Evolutionary conservation across 2,797 vertebrate species (phyloP), one percentile per base, ranked within the genome.

Genomic region (Linurgus olivaceus): DNA sequence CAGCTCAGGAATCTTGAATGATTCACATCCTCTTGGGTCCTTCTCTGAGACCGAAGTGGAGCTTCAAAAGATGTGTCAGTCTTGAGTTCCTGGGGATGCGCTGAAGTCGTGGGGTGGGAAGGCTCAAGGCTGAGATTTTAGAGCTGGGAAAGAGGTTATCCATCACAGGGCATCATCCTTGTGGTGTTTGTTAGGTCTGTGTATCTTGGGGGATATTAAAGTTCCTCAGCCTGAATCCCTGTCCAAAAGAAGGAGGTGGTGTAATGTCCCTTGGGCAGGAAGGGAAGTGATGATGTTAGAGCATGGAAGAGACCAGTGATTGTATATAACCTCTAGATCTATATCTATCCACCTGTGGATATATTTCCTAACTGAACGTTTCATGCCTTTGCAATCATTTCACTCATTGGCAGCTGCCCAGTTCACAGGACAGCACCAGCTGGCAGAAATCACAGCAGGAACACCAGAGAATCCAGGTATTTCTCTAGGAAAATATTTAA

Each of bases 121-220:
- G 5, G 11, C 21, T 85, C 9, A 5, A 0, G 1, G 21, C 1
- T 63, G 51, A 9, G 18, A 11, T 40, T 67, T 82, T 21, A 70
- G 63, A 59, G 50, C 1, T 42, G 23, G 45, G 14, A 77, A 45
- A 31, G 9, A 23, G 5, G 11, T 15, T 65, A 18, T 63, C 17
- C 38, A 10, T 17, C 67, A 10, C 17, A 62, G 55, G 6, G 10
- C 33, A 9, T 31, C 83, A 71, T 31, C 44, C 4, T 25, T 33
- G 23, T 1, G 2, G 7, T 1, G 2, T 57, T 50, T 1, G 1
- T 50, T 35, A 33, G 9, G 26, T 79, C 55, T 48, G 2, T 2
- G 1, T 67, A 3, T 21, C 38, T 45, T n/a, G 37, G 40, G 29
- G 55, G 11, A 21, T 26, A 8, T 17, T n/a, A 2, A 52, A 47